Conservation (phyloP, 2,113 vertebrate species). For the Lepus timidus region DNA sequence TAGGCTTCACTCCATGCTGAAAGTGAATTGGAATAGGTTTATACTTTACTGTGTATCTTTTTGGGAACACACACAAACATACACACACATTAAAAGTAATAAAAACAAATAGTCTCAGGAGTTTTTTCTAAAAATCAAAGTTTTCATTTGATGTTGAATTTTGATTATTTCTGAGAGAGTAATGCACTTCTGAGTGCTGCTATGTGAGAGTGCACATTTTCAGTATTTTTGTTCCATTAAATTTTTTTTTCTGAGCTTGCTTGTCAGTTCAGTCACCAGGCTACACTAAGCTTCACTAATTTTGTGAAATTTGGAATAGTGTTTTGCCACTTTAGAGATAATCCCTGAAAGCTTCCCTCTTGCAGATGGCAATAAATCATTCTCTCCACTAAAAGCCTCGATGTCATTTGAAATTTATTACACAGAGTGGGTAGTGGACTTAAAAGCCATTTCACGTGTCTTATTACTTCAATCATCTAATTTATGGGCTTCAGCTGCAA, state of each 20-base stretch:
- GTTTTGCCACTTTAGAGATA: constrained; percentile 91
- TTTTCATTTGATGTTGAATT: constrained; percentile 52
- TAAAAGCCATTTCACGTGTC: constrained; percentile 91
- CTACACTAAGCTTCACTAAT: constrained; percentile 87
- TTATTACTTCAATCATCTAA: constrained; percentile 91
- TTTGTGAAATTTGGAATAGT: constrained; percentile 89
- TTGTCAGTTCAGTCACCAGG: constrained; percentile 83
- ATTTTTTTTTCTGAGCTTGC: constrained; percentile 76
- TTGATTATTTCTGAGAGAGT: constrained; percentile 34
- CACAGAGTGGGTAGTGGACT: constrained; percentile 88
- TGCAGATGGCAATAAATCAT: constrained; percentile 90
- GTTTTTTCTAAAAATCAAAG: neutral
- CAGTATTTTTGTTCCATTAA: constrained; percentile 77
- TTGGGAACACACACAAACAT: neutral
- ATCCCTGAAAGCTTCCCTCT: constrained; percentile 89
- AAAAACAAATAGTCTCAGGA: neutral
- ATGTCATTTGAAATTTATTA: constrained; percentile 92
- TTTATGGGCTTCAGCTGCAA: constrained; percentile 89
- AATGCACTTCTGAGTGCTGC: neutral
- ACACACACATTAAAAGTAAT: neutral
- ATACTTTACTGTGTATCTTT: neutral
- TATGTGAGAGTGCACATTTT: constrained; percentile 38
- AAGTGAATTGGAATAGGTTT: constrained; percentile 14
- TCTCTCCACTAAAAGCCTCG: constrained; percentile 88
- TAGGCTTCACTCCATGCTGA: neutral